Evolutionary conservation across 64 coral and sea anemone genomes (phyloP).

Genomic region (Pocillopora verrucosa): DNA sequence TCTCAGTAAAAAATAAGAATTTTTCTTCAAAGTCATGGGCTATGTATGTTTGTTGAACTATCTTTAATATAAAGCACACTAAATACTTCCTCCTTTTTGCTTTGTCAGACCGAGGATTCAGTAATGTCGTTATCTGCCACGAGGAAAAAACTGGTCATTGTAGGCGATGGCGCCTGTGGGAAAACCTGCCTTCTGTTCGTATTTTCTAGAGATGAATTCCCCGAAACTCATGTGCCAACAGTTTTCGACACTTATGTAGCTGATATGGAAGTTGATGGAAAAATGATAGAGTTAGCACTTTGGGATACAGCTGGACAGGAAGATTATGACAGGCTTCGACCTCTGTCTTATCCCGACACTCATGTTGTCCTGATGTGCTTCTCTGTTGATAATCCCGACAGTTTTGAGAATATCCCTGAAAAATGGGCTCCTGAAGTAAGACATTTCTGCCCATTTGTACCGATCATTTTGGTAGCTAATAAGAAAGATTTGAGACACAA

Average conservation of each 20-base stretch:
- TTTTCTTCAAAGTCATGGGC: too few relatives aligned
- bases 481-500: constrained; percentile 96
- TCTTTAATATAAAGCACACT: too few relatives aligned
- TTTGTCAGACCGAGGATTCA: constrained; percentile 5
- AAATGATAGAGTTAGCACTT: constrained; percentile 81
- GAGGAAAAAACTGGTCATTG: constrained; percentile 96
- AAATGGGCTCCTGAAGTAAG: constrained; percentile 93
- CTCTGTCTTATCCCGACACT: constrained; percentile 82
- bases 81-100: too few relatives aligned
- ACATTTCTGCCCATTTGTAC: constrained; percentile 93
- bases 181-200: constrained; percentile 95
- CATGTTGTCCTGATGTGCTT: constrained; percentile 96
- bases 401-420: constrained; percentile 85
- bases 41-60: too few relatives aligned
- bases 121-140: constrained; percentile 59
- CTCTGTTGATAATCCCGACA: constrained; percentile 90
- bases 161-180: constrained; percentile 95
- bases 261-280: constrained; percentile 85
- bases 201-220: constrained; percentile 89
- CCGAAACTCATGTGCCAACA: constrained; percentile 88
- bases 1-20: too few relatives aligned
- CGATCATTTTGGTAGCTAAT: constrained; percentile 93
- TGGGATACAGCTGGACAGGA: constrained; percentile 96
- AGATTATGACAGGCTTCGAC: constrained; percentile 86
- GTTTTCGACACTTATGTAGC: constrained; percentile 96